Evolutionary conservation across 2,888 invertebrate species (phyloP).

Genomic region (Torymus texanus): DNA sequence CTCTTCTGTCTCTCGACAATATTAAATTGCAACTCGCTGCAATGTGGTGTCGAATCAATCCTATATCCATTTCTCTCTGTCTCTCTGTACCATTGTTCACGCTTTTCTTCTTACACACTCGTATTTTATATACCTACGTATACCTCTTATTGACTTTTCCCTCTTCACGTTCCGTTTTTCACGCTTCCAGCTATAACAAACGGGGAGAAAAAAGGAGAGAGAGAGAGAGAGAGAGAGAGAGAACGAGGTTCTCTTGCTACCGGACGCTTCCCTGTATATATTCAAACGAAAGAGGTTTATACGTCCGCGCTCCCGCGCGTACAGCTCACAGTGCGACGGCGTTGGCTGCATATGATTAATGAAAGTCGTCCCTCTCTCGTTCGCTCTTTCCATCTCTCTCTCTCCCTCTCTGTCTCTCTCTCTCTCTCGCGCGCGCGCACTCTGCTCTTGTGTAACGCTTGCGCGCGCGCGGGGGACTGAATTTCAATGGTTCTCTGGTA

Average conservation of each 20-base stretch:
- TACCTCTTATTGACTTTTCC: not conserved
- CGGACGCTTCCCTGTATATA: no score
- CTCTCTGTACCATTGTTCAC: not conserved
- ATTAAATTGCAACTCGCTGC: constrained; percentile 13
- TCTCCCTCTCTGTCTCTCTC: not conserved
- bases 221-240: no score
- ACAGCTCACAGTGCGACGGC: no score
- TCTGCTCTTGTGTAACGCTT: not conserved
- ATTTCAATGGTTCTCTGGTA: constrained; percentile 67
- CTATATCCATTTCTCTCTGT: not conserved
- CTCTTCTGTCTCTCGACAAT: not conserved
- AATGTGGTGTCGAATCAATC: not conserved
- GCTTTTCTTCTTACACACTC: not conserved
- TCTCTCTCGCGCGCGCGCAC: not conserved
- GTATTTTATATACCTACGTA: not conserved
- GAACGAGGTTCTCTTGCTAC: no score
- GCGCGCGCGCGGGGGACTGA: constrained; percentile 53
- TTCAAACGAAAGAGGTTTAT: no score
- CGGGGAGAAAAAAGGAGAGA: no score
- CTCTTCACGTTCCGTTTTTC: not conserved
- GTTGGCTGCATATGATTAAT: constrained; percentile 59
- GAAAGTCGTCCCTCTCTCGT: constrained; percentile 50
- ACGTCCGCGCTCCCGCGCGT: no score
- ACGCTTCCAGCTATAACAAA: no score
- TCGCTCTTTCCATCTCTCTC: not conserved